Percentiles rank a stretch among this genome's conserved stretches.
Conservation (phyloP, 2,797 vertebrate genomes). For the Clangula hyemalis region DNA sequence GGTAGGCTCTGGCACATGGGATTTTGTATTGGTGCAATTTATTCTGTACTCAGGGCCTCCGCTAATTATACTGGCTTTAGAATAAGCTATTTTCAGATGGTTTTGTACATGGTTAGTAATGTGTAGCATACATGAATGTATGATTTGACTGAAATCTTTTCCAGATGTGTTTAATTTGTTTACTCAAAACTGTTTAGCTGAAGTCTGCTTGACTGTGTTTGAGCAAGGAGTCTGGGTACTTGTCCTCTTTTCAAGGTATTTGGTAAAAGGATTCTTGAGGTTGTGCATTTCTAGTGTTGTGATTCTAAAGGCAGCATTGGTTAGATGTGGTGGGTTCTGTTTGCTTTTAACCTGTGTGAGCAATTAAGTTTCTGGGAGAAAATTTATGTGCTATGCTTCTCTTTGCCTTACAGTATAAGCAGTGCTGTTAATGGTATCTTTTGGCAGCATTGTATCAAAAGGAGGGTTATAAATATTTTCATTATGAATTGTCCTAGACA, state of each 20-base stretch:
- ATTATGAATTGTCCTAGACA: neutral
- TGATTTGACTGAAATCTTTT: neutral
- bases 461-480: neutral
- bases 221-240: neutral
- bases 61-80: neutral
- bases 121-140: fast-evolving
- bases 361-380: neutral
- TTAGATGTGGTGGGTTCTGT: neutral
- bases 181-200: neutral
- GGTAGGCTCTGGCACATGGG: neutral
- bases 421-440: neutral
- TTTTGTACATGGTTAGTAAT: neutral
- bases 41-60: neutral
- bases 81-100: neutral
- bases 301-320: neutral
- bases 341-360: neutral
- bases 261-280: neutral
- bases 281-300: neutral
- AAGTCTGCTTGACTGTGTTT: neutral
- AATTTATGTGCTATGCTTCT: neutral
- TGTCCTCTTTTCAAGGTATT: neutral
- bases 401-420: neutral
- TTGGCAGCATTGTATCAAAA: neutral
- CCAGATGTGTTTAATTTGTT: neutral
- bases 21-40: neutral